These are phyloP conservation scores for Argyresthia goedartella DNA, from an alignment of 2,888 invertebrate species.

Conservation along the genomic window DNA sequence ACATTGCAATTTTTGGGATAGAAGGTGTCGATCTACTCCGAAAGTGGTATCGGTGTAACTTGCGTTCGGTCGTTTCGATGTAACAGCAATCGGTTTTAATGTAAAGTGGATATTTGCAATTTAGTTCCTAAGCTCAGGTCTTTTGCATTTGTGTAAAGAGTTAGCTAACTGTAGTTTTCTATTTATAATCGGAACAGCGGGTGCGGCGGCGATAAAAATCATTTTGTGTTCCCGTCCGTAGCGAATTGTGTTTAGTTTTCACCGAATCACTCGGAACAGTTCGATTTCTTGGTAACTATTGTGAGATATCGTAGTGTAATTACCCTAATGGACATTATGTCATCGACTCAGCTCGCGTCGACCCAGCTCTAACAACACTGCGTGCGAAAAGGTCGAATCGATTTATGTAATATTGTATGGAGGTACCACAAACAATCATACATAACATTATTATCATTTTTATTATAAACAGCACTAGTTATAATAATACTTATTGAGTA, in stretches of 20 bases:
- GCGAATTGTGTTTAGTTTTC: constrained; percentile 36
- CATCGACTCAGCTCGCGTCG: not conserved
- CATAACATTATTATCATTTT: constrained; percentile 17
- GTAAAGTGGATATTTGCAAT: too few species aligned
- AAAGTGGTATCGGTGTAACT: too few species aligned
- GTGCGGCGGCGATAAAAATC: constrained; percentile 36
- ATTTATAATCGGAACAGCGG: constrained; percentile 15
- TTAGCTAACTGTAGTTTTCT: too few species aligned
- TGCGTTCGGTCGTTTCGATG: too few species aligned
- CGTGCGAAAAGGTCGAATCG: constrained; percentile 36
- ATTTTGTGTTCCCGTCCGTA: constrained; percentile 67
- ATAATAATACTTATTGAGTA: constrained; percentile 25
- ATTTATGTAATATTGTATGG: constrained; percentile 26
- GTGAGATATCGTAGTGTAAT: not conserved
- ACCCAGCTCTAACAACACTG: constrained; percentile 19
- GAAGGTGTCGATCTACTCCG: too few species aligned
- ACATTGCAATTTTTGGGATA: too few species aligned
- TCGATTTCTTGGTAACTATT: not conserved
- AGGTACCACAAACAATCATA: not conserved
- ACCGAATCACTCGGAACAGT: not conserved
- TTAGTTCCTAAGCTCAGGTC: too few species aligned
- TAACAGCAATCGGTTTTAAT: too few species aligned
- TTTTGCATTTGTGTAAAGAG: not conserved
- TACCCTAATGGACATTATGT: not conserved
- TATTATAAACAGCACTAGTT: constrained; percentile 36